Evolutionary conservation across 2,797 vertebrate species (phyloP).

Genomic region (Pyrocephalus nanus): DNA sequence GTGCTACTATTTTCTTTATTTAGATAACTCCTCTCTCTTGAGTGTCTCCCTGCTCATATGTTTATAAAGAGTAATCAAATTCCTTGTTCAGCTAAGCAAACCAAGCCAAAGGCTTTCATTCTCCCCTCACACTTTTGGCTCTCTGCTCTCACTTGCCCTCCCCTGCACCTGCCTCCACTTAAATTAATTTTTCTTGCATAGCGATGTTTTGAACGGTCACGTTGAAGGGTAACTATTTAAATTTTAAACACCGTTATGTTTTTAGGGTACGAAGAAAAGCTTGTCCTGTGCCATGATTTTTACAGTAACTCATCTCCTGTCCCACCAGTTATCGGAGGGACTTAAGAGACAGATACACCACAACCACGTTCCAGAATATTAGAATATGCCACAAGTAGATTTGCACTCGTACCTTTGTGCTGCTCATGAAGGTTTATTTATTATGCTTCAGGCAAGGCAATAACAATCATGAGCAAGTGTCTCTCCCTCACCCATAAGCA

Average conservation of each 20-base stretch:
- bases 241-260: neutral
- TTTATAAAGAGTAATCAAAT: slow-evolving; percentile 17
- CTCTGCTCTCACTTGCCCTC: neutral
- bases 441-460: neutral
- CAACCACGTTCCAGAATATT: neutral
- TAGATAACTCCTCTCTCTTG: slow-evolving; percentile 1
- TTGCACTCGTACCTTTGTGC: neutral
- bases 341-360: neutral
- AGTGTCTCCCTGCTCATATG: neutral
- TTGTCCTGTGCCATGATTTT: neutral
- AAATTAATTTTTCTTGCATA: neutral
- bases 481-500: neutral
- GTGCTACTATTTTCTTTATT: slow-evolving; percentile 42
- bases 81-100: slow-evolving; percentile 8
- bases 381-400: no score
- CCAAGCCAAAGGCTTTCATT: slow-evolving; percentile 35
- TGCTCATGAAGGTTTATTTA: neutral
- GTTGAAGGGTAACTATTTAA: neutral
- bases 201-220: neutral
- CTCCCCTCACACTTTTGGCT: neutral
- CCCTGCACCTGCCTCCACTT: neutral
- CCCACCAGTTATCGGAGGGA: neutral
- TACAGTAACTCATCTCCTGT: neutral
- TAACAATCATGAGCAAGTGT: neutral
- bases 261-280: neutral